Evolutionary conservation across 1,140 invertebrate species (phyloP).

Genomic region (Chelonus insularis): DNA sequence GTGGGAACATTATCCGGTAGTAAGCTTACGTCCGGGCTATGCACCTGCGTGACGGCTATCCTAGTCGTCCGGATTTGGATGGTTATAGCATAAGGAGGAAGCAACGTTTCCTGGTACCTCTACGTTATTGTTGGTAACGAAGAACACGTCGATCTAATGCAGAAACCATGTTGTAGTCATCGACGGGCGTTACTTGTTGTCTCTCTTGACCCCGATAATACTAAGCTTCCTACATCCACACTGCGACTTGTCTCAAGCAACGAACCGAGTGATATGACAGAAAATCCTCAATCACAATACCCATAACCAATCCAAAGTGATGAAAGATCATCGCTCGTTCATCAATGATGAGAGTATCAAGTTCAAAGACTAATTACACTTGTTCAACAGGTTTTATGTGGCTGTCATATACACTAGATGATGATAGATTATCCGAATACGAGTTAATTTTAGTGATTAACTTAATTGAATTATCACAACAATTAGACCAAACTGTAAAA

Average conservation of each 20-base stretch:
- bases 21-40: conserved; percentile 1
- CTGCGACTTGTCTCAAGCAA: too few species aligned
- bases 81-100: conserved; percentile 30
- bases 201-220: conserved; percentile 44
- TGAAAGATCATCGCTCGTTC: too few species aligned
- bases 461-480: too few species aligned
- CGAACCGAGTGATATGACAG: too few species aligned
- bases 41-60: conserved; percentile 27
- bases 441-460: too few species aligned
- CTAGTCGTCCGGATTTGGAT: conserved; percentile 31
- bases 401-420: background rate
- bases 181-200: conserved; percentile 23
- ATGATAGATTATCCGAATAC: too few species aligned
- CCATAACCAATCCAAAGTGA: too few species aligned
- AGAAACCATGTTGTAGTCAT: conserved; percentile 48
- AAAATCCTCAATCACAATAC: too few species aligned
- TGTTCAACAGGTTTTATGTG: too few species aligned
- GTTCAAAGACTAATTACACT: too few species aligned
- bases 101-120: conserved; percentile 37
- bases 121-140: conserved; percentile 47
- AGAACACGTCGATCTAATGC: conserved; percentile 53
- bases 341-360: too few species aligned
- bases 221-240: conserved; percentile 33
- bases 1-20: conserved; percentile 15
- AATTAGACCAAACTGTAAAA: too few species aligned